Evolutionary conservation across 2,113 vertebrate genomes (phyloP), one percentile per base, ranked within the genome.

Genomic region (Calyptommatus sinebrachiatus): DNA sequence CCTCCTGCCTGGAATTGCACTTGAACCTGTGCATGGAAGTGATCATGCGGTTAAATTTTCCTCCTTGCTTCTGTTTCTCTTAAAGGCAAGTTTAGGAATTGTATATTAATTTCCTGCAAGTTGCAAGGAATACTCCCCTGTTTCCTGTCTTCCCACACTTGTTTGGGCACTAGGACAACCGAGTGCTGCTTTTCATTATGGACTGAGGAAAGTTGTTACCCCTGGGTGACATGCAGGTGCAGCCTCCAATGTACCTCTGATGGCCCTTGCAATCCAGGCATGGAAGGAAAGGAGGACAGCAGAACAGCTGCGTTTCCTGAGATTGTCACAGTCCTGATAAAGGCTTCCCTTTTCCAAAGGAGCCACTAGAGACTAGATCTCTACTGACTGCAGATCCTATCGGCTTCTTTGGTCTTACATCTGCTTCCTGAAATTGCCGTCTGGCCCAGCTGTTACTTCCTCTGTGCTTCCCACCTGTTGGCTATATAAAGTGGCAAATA

Each of bases 391-490:
- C 31, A 41, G 12, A 29, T 11, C 61, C 28, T 35, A 29, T 22
- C 48, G 4, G n/a, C 50, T 67, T 71, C 18, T 46, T 78, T 35
- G 48, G 28, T 50, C 80, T 61, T 11, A 35, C 67, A 62, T 73
- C 46, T 77, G 53, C 63, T 66, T 63, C 67, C 41, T 81, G 74
- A 84, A 84, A 48, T 71, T 83, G 35, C 71, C 61, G 77, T 11
- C 87, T 73, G 83, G 50, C 70, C 71, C 84, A 79, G 89, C 72
- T 89, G 82, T 87, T 88, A 83, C 31, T 29, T 53, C 48, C 12
- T 35, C 73, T 70, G 63, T 48, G 31, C 10, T 26, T 10, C 26
- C 50, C 50, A 45, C 48, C 20, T 3, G 5, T 26, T 22, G 29
- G 8, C 1, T 29, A 24, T 24, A 28, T 4, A 65, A 48, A 28